Base-by-base conservation (phyloP, 2,888 invertebrate species). In the Cataglyphis altisquamis region DNA sequence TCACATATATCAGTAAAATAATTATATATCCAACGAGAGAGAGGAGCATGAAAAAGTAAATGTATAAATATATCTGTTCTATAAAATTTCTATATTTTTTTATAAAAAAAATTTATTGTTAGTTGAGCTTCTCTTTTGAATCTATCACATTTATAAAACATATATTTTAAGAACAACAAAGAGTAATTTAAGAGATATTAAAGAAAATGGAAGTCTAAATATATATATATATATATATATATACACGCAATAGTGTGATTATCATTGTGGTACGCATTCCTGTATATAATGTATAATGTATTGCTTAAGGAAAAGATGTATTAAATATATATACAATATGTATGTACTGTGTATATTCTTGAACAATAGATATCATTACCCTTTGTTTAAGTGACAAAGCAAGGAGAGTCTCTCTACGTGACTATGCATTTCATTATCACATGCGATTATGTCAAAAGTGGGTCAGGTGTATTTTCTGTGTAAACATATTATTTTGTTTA, bases 261-360 rank as follows among this genome's bases (percentile, higher is more conserved):
- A 73, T 39, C 39, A 25, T 62, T 62, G 9, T 41, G 8, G 25
- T 25, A 3, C 32, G 45, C 75, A 75, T 75, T 75, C 64, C 48
- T 75, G 77, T 77, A 66, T 66, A 66, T 77, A 77, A 18, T 75
- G 18, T 48, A 64, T 15, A 75, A 48, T 52, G 48, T 52, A 45
- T 45, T 63, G 48, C 48, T 75, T 64, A 64, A 45, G n/a, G 2
- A 68, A 63, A 32, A 70, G 12, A 55, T 10, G n/a, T 15, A 21
- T 41, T 70, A 52, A 60, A 70, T 21, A 36, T 70, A n/a, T 29
- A 45, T 45, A 29, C n/a, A 68, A 8, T 52, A 8, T 70, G 25
- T 57, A 77, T 67, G 12, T 67, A 48, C 25, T 75, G 32, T 75
- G 15, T 75, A 12, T 64, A 63, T 45, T 4, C 62, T n/a, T 39